Percentiles rank a stretch among this genome's conserved stretches.
Evolutionary conservation across 1,140 invertebrate species (phyloP).

Genomic region (Bombus consobrinus): DNA sequence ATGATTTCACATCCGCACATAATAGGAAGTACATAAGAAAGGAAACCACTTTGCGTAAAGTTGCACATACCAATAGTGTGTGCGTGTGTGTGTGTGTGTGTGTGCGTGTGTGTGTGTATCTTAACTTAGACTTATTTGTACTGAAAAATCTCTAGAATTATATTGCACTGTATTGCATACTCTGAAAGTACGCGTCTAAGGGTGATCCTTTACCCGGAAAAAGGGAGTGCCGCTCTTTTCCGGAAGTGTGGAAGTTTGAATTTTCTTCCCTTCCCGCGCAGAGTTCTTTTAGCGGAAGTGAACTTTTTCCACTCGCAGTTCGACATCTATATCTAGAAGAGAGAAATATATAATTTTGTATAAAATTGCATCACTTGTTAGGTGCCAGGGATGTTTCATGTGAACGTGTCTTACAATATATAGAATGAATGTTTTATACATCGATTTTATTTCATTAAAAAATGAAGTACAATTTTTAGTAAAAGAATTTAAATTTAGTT

Average conservation of each 20-base stretch:
- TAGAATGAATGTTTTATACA: background rate
- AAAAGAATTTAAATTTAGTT: background rate
- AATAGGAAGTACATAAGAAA: too few relatives aligned
- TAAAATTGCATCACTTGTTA: constrained; percentile 22
- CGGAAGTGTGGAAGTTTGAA: too few relatives aligned
- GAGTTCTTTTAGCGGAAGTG: background rate
- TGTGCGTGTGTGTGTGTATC: too few relatives aligned
- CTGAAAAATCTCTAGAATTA: too few relatives aligned
- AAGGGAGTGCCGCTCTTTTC: too few relatives aligned
- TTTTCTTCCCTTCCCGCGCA: too few relatives aligned
- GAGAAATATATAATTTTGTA: background rate
- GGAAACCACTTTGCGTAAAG: too few relatives aligned
- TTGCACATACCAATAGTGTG: rapidly evolving
- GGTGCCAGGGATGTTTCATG: background rate
- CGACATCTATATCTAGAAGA: background rate
- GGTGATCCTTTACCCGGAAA: too few relatives aligned
- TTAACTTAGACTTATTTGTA: too few relatives aligned
- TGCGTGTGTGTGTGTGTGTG: too few relatives aligned
- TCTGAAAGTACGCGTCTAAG: too few relatives aligned
- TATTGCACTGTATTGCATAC: too few relatives aligned
- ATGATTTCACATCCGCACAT: rapidly evolving
- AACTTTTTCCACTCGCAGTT: constrained; percentile 1
- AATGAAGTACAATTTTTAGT: background rate
- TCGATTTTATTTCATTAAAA: background rate
- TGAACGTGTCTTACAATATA: background rate